Evolutionary conservation across 1,140 invertebrate species (phyloP).

Genomic region (Dendrolimus kikuchii): DNA sequence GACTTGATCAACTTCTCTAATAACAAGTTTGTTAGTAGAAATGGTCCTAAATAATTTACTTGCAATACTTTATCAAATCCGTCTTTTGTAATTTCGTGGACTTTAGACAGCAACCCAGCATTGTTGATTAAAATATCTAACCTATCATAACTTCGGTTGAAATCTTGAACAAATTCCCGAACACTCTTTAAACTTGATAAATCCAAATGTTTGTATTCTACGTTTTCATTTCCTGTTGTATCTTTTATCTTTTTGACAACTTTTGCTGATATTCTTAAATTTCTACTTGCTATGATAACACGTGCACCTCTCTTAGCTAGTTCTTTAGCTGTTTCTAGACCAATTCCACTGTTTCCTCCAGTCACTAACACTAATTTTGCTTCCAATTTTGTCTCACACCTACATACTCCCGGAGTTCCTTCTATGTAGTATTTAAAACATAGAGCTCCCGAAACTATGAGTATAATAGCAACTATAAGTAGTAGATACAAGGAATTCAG

Average conservation of each 20-base stretch:
- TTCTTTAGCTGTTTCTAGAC: conserved; percentile 80
- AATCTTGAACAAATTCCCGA: conserved; percentile 33
- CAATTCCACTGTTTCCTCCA: conserved; percentile 87
- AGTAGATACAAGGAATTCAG: too few relatives aligned
- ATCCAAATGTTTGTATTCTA: conserved; percentile 40
- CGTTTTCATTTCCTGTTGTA: conserved; percentile 37
- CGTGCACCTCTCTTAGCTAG: conserved; percentile 76
- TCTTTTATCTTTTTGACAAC: conserved; percentile 45
- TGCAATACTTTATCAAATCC: conserved; percentile 75
- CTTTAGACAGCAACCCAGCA: conserved; percentile 66
- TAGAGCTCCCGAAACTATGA: too few relatives aligned
- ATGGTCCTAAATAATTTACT: conserved; percentile 79
- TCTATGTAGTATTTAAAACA: too few relatives aligned
- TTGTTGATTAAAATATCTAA: conserved; percentile 83
- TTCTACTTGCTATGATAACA: conserved; percentile 79
- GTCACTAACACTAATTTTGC: conserved; percentile 84
- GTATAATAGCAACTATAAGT: too few relatives aligned
- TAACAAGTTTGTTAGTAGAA: conserved; percentile 77
- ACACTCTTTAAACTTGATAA: conserved; percentile 39
- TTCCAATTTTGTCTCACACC: conserved; percentile 37
- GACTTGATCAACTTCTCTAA: conserved; percentile 64
- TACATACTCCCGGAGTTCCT: too few relatives aligned
- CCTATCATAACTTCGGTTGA: conserved; percentile 57
- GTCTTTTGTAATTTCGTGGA: conserved; percentile 69
- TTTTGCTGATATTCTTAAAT: conserved; percentile 69